These are phyloP conservation scores for Cichlasoma orientale DNA, from an alignment of 2,797 vertebrate genomes.

Conservation along the genomic window DNA sequence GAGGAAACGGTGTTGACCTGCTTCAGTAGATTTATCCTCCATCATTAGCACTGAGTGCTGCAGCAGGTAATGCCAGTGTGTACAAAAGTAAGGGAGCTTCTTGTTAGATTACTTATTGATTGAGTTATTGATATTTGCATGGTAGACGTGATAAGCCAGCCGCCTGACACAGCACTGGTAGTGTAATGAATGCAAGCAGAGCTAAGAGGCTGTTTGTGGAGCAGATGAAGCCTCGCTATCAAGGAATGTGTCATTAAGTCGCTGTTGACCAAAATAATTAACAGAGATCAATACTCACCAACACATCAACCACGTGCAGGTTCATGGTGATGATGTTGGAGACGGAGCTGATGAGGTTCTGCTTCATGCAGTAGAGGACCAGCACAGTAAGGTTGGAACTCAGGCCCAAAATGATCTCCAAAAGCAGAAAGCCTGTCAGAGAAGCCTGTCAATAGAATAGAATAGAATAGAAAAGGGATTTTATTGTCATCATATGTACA, in stretches of 20 bases:
- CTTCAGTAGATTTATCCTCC: background rate
- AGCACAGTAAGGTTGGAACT: constrained; percentile 96
- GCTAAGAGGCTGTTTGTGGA: background rate
- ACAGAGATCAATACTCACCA: constrained; percentile 83
- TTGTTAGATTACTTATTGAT: background rate
- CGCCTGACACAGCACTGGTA: background rate
- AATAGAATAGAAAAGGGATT: too few relatives aligned
- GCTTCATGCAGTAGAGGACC: constrained; percentile 96
- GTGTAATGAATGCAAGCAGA: background rate
- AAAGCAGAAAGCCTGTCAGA: constrained; percentile 90
- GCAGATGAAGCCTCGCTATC: background rate
- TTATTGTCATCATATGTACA: too few relatives aligned
- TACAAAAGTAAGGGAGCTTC: background rate
- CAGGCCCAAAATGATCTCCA: constrained; percentile 95
- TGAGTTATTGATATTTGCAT: background rate
- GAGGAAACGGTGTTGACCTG: background rate
- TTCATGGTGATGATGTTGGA: constrained; percentile 99
- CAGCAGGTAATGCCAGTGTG: background rate
- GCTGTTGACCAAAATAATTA: background rate
- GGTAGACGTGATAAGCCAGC: background rate
- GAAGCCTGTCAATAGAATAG: constrained; percentile 83
- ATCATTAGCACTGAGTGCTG: background rate
- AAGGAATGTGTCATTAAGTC: background rate
- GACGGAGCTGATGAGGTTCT: constrained; percentile 96
- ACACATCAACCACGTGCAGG: constrained; percentile 93